phyloP scores from a whole-genome alignment of 2,888 invertebrate genomes.

The Cheilosia pagana region DNA sequence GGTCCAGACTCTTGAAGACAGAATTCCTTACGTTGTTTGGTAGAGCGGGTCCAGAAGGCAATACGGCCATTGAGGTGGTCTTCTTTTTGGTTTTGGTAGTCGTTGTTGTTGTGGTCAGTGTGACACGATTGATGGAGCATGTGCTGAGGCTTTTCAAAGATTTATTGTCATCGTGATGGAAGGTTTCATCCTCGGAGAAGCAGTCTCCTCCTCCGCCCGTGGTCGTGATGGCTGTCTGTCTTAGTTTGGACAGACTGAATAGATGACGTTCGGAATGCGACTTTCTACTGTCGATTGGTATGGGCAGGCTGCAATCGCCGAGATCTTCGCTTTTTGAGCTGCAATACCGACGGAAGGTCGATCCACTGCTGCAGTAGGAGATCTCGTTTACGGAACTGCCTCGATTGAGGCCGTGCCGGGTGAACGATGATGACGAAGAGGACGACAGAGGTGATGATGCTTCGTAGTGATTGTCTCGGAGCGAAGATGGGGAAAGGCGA shows the following conservation, averaged over 20 bases:
- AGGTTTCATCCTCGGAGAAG: constrained; percentile 80
- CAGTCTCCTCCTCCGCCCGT: constrained; percentile 79
- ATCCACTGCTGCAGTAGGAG: constrained; percentile 64
- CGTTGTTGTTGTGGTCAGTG: constrained; percentile 74
- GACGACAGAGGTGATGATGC: constrained; percentile 78
- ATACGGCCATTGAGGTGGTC: constrained; percentile 82
- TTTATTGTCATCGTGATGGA: constrained; percentile 83
- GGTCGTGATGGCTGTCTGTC: constrained; percentile 82
- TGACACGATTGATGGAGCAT: constrained; percentile 81
- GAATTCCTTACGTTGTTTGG: constrained; percentile 76
- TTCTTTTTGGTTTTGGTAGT: constrained; percentile 81
- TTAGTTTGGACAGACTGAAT: constrained; percentile 80
- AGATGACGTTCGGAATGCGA: constrained; percentile 82
- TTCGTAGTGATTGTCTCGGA: constrained; percentile 82
- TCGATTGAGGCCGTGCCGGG: constrained; percentile 78
- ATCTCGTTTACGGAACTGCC: constrained; percentile 79
- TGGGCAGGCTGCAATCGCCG: constrained; percentile 79
- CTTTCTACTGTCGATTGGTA: constrained; percentile 81
- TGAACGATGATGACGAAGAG: constrained; percentile 79
- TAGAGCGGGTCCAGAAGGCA: constrained; percentile 77
- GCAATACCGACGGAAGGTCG: constrained; percentile 78
- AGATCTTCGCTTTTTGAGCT: constrained; percentile 82
- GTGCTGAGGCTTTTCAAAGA: constrained; percentile 80
- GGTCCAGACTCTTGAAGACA: constrained; percentile 80
- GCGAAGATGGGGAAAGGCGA: constrained; percentile 80